These are phyloP conservation scores for Epinephelus moara DNA, from an alignment of 2,113 vertebrate genomes.

Conservation along the genomic window DNA sequence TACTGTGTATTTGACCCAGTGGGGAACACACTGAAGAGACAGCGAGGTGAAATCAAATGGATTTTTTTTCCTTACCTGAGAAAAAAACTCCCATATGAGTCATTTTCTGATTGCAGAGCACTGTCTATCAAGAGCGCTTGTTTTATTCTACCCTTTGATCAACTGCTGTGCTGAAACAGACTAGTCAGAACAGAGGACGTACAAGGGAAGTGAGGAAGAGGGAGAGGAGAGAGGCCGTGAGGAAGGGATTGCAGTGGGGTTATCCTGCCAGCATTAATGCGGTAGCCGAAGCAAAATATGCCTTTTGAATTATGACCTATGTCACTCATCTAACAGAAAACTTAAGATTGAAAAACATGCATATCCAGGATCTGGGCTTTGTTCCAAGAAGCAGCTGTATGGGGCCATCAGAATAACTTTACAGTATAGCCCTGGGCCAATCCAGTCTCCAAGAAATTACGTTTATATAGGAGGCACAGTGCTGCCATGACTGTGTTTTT, in stretches of 20 bases:
- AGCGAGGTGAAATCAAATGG: slow-evolving; percentile 49
- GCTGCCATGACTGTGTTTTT: no score
- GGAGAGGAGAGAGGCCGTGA: neutral
- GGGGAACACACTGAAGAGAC: slow-evolving; percentile 46
- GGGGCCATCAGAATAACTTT: neutral
- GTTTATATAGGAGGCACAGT: neutral
- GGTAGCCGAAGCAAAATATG: slow-evolving; percentile 15
- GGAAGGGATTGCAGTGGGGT: neutral
- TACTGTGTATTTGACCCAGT: slow-evolving; percentile 60
- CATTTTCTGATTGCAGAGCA: slow-evolving; percentile 62
- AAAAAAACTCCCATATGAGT: slow-evolving; percentile 57
- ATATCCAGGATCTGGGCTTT: neutral
- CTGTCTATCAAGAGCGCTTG: slow-evolving; percentile 52
- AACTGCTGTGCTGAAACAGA: slow-evolving; percentile 42
- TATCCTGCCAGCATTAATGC: slow-evolving; percentile 23
- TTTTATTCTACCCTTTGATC: slow-evolving; percentile 69
- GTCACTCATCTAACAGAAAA: slow-evolving; percentile 5
- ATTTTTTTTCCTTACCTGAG: slow-evolving; percentile 55
- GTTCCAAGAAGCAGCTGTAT: slow-evolving; percentile 19
- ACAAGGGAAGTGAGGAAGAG: neutral
- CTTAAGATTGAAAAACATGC: neutral
- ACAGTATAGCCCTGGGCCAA: neutral
- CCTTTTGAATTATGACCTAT: slow-evolving; percentile 16
- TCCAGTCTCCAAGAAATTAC: neutral
- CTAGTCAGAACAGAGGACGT: slow-evolving; percentile 18